Conservation (phyloP, 1,140 invertebrate genomes). For the Rhopalosiphum maidis region DNA sequence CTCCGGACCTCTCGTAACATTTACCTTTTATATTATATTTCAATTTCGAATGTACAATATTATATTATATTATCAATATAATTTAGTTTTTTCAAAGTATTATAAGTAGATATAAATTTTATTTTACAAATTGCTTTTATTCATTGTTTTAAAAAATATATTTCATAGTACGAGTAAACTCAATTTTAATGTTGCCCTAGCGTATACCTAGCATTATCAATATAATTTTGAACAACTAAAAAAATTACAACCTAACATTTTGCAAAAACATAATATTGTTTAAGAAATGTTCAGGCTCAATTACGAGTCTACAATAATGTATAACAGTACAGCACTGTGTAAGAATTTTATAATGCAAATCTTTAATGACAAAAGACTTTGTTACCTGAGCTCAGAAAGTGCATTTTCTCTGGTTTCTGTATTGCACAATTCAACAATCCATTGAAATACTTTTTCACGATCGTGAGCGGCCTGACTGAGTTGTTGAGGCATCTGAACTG, state of each 20-base stretch:
- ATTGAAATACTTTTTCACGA: conserved; percentile 85
- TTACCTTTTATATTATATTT: too few species aligned
- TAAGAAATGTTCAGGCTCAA: neutral
- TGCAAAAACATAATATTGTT: neutral
- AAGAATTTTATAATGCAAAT: neutral
- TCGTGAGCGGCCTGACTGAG: conserved; percentile 63
- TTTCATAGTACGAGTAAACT: too few species aligned
- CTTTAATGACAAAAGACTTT: neutral
- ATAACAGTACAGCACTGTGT: neutral
- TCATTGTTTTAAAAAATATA: too few species aligned
- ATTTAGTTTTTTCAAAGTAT: neutral
- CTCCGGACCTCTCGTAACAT: too few species aligned
- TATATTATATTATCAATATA: neutral
- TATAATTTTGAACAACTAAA: too few species aligned
- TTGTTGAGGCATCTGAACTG: conserved; percentile 36
- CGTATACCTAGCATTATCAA: too few species aligned
- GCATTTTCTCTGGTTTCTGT: conserved; percentile 95
- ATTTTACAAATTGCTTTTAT: too few species aligned
- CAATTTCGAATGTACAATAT: too few species aligned
- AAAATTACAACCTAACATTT: neutral
- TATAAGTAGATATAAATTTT: neutral
- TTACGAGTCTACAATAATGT: neutral
- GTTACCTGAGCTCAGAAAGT: conserved; percentile 84
- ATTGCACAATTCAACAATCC: conserved; percentile 95
- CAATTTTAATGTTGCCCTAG: too few species aligned